Evolutionary conservation across 2,797 vertebrate species (phyloP).

Genomic region (Eulemur rubriventer): DNA sequence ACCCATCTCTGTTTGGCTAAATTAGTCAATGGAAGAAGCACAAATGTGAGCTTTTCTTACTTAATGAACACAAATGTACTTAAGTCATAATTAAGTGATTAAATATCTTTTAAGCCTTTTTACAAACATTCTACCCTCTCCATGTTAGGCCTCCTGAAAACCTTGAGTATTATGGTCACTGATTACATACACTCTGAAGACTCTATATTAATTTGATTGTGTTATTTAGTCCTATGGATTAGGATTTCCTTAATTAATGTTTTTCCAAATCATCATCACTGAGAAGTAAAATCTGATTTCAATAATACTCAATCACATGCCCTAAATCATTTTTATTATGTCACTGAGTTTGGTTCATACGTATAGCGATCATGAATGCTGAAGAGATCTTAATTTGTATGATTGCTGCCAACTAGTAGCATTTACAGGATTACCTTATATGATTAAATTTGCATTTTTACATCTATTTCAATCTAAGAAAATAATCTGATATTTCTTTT

Average conservation of each 20-base stretch:
- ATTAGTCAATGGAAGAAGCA: neutral
- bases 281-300: slow-evolving; percentile 8
- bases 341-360: neutral
- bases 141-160: neutral
- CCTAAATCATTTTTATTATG: neutral
- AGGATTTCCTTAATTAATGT: neutral
- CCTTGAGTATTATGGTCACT: neutral
- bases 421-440: neutral
- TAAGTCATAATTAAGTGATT: neutral
- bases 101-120: neutral
- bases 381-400: slow-evolving; percentile 24
- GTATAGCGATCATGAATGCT: neutral
- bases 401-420: neutral
- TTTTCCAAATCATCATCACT: neutral
- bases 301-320: neutral
- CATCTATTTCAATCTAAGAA: slow-evolving; percentile 5
- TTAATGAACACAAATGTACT: neutral
- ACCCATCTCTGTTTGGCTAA: neutral
- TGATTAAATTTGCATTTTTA: slow-evolving; percentile 54
- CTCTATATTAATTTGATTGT: neutral
- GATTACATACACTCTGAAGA: neutral
- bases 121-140: neutral
- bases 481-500: slow-evolving; percentile 22
- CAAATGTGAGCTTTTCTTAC: neutral
- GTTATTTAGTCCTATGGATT: neutral